A percentile compares a stretch with the other conserved stretches of the same genome.
Conservation (phyloP, 2,797 vertebrate genomes). For the Onychomys arenicola region DNA sequence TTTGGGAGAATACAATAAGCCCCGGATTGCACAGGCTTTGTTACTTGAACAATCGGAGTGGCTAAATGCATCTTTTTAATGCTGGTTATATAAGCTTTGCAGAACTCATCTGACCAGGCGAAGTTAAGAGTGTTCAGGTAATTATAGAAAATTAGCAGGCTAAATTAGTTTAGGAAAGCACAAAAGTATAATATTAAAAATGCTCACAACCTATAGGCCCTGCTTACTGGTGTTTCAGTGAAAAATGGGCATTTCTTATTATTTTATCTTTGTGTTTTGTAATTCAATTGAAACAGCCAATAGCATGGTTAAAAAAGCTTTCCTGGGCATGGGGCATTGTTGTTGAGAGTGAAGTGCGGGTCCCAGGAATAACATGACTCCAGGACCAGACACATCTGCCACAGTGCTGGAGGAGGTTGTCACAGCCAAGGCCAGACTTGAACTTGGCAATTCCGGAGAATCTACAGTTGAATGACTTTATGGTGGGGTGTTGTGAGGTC, state of each 20-base stretch:
- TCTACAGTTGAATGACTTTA: not conserved
- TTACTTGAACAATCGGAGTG: slow-evolving; percentile 86
- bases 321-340: not conserved
- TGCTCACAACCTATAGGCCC: slow-evolving; percentile 69
- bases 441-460: not conserved
- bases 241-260: slow-evolving; percentile 48
- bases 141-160: slow-evolving; percentile 87
- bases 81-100: slow-evolving; percentile 85
- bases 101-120: slow-evolving; percentile 81
- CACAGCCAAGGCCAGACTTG: not conserved
- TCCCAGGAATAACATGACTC: too few relatives aligned
- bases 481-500: not conserved
- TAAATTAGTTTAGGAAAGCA: slow-evolving; percentile 82
- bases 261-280: slow-evolving; percentile 27
- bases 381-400: not conserved
- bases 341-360: not conserved
- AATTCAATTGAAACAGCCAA: slow-evolving; percentile 25
- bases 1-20: slow-evolving; percentile 91
- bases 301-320: not conserved
- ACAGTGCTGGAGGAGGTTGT: not conserved
- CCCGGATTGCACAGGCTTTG: slow-evolving; percentile 88
- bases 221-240: slow-evolving; percentile 63
- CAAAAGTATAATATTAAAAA: slow-evolving; percentile 73
- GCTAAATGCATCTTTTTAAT: slow-evolving; percentile 88
- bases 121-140: slow-evolving; percentile 85